Conservation (phyloP, 2,888 invertebrate species). For the Trissonchulus latispiculum region DNA sequence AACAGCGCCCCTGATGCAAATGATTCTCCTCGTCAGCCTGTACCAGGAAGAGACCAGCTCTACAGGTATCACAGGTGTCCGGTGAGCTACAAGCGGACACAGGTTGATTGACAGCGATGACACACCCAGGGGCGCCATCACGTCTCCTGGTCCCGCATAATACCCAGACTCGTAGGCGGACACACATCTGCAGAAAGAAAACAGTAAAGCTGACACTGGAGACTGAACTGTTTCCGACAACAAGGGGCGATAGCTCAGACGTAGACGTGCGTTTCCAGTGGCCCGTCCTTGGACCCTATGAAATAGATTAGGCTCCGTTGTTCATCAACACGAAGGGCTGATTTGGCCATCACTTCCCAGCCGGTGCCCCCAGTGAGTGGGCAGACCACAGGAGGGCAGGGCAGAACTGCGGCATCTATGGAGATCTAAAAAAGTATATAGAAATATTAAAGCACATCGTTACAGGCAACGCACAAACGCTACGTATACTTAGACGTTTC, state of each 20-base stretch:
- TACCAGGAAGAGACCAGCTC: conserved; percentile 36
- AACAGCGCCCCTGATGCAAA: conserved; percentile 40
- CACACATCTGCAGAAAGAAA: conserved; percentile 22
- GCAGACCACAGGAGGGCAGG: not conserved
- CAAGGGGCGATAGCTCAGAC: conserved; percentile 47
- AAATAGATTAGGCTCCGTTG: conserved; percentile 72
- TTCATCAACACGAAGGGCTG: conserved; percentile 71
- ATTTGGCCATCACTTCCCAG: conserved; percentile 74
- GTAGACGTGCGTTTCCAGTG: conserved; percentile 83
- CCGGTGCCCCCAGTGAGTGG: conserved; percentile 69
- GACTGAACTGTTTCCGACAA: no score
- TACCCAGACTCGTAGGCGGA: conserved; percentile 37
- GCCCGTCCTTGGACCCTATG: conserved; percentile 63
- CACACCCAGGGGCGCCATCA: conserved; percentile 36
- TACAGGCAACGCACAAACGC: no score
- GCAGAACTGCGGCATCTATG: no score
- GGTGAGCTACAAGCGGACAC: conserved; percentile 6
- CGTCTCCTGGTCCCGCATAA: conserved; percentile 24
- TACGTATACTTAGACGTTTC: no score
- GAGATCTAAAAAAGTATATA: no score
- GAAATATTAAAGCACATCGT: no score
- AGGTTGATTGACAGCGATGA: not conserved
- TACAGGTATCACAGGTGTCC: conserved; percentile 38
- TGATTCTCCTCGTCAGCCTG: conserved; percentile 34
- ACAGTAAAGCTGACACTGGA: no score